Base-by-base conservation (phyloP, 2,113 vertebrate species). In the Zapornia atra region DNA sequence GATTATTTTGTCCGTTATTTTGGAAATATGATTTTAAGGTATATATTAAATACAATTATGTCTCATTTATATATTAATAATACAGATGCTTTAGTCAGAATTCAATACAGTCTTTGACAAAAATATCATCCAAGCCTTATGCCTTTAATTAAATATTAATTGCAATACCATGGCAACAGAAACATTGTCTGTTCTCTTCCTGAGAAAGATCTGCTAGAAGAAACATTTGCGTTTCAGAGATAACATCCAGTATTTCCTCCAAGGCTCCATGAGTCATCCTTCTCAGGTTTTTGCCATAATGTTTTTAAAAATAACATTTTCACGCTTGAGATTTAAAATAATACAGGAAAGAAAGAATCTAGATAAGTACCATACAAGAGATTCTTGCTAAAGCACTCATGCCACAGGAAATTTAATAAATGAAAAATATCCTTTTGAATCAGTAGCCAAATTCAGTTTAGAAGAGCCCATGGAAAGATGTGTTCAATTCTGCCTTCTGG, bases 71-170 rank as follows among this genome's bases (percentile, higher is more conserved):
- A 24, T 33, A 70, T 61, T 50, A 42, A 36, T 56, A 75, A 36
- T 28, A 79, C 1, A 57, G 53, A 33, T 64, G 83, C 66, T 38
- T 59, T 63, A 82, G 38, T 50, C 19, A 65, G 21, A 90, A 93
- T 73, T 66, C 50, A 91, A 88, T 70, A 38, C 12, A 80, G 28
- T 33, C 54, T 77, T 73, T 71, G 31, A 66, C 11, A 87, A 95
- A 97, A 84, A 66, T 48, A 93, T 24, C 61, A 93, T 48, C 77
- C 28, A 68, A 89, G 48, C 72, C 81, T 53, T 65, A 63, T 7
- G 44, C 66, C 75, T n/a, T 70, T 84, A 92, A 96, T 95, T 94
- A 97, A 97, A 95, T 96, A 97, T 97, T 97, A 94, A 97, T 96
- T 65, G 78, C 56, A 91, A 60, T 38, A 66, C 94, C 97, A 97